Base-by-base conservation (phyloP, 2,797 vertebrate genomes). In the Adrianichthys oophorus region DNA sequence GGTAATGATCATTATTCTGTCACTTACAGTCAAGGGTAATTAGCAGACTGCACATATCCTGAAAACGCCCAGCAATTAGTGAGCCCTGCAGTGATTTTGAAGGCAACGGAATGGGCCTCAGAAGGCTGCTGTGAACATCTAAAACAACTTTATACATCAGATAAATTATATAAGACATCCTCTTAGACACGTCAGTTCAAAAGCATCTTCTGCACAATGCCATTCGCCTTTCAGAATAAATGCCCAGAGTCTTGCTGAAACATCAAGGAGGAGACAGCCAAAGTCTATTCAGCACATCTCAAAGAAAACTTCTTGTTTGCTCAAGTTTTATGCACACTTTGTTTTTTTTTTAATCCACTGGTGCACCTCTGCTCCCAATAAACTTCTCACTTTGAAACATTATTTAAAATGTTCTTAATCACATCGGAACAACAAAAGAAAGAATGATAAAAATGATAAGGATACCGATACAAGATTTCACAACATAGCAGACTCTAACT, bases 391-490 rank as follows among this genome's bases (percentile, higher is more conserved):
- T 72, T 49, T 66, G 78, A 77, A 66, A 62, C 70, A 69, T 82
- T 82, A 78, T 86, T 82, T 82, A 65, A 64, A 56, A 47, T 1
- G 48, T 54, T 76, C 64, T 65, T 62, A 68, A 74, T n/a, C 70
- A 65, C 45, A 68, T 37, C 65, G 72, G 58, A 61, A 43, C 74
- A 56, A 73, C 52, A 7, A 37, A 12, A 37, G 26, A 37, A 12
- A 37, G 12, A 37, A 37, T 37, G 10, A 10, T 12, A 13, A 37
- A 37, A 37, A 37, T 37, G 12, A 37, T 13, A 37, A 12, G 32
- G 32, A 37, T 37, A 10, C 0, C 10, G 12, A 37, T 37, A 12
- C 2, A 37, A 12, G 32, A 12, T 37, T 12, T 37, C 32, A 37
- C 19, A 37, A 37, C 29, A 32, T 10, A 7, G 29, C 29, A 32